phyloP scores from a whole-genome alignment of 64 coral and sea anemone genomes.

The Montipora efflorescens region DNA sequence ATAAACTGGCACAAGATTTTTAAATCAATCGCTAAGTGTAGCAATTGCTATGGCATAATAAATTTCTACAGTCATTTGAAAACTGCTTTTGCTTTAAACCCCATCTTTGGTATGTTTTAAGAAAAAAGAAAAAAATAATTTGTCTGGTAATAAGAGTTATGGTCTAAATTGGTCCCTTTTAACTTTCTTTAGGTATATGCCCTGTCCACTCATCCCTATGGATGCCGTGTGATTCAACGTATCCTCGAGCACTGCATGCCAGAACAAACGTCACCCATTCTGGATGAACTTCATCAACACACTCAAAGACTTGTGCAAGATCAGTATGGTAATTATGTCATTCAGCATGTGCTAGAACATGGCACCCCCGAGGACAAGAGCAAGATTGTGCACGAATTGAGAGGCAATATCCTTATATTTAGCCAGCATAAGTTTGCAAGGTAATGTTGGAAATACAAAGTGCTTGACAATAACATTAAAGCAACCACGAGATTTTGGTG shows the following conservation, averaged over 20 bases:
- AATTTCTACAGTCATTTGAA: too few relatives aligned
- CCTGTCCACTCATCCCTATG: constrained; percentile 97
- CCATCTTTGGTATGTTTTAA: too few relatives aligned
- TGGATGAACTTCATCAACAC: constrained; percentile 90
- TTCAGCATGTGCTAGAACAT: constrained; percentile 98
- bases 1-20: too few relatives aligned
- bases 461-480: too few relatives aligned
- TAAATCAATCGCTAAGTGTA: too few relatives aligned
- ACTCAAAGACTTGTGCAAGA: constrained; percentile 97
- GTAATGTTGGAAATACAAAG: constrained; percentile 15
- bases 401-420: constrained; percentile 89
- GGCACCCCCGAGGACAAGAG: constrained; percentile 92
- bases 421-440: constrained; percentile 99
- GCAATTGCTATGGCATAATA: too few relatives aligned
- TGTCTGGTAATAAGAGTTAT: too few relatives aligned
- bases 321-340: constrained; percentile 99
- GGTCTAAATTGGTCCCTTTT: background rate
- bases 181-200: constrained; percentile 71
- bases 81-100: too few relatives aligned
- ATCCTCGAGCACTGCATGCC: constrained; percentile 93
- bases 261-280: constrained; percentile 87
- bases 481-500: too few relatives aligned
- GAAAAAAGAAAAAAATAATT: too few relatives aligned
- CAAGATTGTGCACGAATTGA: constrained; percentile 92
- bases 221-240: constrained; percentile 95